Percentiles rank a stretch among this genome's conserved stretches.
These are phyloP conservation scores for Myrmecobius fasciatus DNA, from an alignment of 2,113 vertebrate genomes.

Conservation along the genomic window DNA sequence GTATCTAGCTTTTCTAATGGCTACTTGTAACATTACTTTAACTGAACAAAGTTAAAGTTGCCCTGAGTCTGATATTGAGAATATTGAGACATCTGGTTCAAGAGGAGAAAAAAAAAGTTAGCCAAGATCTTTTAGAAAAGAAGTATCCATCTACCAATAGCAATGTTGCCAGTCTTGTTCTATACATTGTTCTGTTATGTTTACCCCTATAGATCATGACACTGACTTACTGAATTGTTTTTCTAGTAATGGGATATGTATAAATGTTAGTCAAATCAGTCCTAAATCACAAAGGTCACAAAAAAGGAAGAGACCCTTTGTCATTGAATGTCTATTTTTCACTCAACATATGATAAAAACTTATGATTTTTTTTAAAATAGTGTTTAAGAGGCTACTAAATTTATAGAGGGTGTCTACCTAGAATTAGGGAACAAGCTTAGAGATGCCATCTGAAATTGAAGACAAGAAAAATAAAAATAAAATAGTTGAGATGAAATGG, in stretches of 20 bases:
- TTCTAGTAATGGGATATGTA: neutral
- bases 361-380: too few species aligned
- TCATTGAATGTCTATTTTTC: neutral
- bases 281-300: neutral
- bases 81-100: neutral
- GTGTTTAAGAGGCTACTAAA: neutral
- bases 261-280: neutral
- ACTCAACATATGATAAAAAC: neutral
- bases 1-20: neutral
- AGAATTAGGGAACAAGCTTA: neutral
- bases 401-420: neutral
- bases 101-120: neutral
- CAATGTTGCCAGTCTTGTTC: neutral
- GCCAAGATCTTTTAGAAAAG: neutral
- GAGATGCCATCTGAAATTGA: neutral
- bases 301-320: neutral
- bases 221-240: neutral
- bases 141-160: neutral
- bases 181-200: neutral
- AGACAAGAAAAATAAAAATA: neutral
- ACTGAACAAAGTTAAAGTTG: neutral
- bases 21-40: neutral
- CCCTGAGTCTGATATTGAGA: neutral
- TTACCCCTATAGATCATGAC: neutral
- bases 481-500: too few species aligned